phyloP scores from a whole-genome alignment of 2,113 vertebrate species.

The Gallinago jamesoni region DNA sequence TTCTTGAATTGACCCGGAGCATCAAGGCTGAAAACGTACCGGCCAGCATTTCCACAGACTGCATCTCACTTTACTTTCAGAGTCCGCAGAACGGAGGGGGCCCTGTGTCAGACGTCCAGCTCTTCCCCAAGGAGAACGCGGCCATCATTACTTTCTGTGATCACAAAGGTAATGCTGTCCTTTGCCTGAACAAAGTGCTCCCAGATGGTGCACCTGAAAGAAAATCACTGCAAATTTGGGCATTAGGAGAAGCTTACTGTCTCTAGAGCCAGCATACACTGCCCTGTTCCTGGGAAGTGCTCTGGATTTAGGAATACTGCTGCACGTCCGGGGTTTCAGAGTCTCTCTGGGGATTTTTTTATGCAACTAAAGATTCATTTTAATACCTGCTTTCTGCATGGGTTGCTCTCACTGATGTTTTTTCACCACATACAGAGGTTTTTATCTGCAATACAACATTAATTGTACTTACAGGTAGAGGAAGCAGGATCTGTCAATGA shows the following conservation, averaged over 20 bases:
- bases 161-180: constrained; percentile 74
- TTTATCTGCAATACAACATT: not conserved
- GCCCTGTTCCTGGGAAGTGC: not conserved
- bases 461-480: not conserved
- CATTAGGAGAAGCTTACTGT: not conserved
- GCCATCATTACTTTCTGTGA: constrained; percentile 82
- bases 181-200: not conserved
- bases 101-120: constrained; percentile 35
- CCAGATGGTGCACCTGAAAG: not conserved
- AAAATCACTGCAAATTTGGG: not conserved
- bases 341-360: not conserved
- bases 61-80: constrained; percentile 81
- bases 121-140: constrained; percentile 67
- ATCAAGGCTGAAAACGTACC: constrained; percentile 80
- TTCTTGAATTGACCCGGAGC: constrained; percentile 78
- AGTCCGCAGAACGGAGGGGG: constrained; percentile 66
- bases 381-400: not conserved
- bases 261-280: rapidly evolving
- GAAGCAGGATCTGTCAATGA: not conserved
- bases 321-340: not conserved
- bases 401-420: not conserved
- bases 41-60: not conserved
- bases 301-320: not conserved
- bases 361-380: not conserved
- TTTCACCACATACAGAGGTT: not conserved